Evolutionary conservation across 2,797 vertebrate species (phyloP), one percentile per base, ranked within the genome.

Genomic region (Parauchenoglanis punctatus): DNA sequence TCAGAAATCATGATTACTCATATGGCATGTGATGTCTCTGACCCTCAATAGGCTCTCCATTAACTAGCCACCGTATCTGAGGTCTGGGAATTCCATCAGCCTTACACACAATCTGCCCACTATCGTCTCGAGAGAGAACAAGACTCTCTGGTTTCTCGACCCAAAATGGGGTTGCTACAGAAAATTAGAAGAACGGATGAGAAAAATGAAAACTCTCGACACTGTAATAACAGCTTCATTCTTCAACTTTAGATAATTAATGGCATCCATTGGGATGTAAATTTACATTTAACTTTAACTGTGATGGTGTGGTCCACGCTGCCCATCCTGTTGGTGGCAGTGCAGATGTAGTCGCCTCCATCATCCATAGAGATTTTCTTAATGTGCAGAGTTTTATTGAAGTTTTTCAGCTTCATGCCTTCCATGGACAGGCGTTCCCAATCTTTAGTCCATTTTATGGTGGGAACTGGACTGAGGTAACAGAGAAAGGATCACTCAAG

Each of bases 141-240:
- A 99, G 94, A 89, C 98, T 96, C 54, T 95, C 91, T 0, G 98
- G 98, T 90, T 97, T 97, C 6, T 98, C 97, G 90, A 99, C 89
- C 99, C 99, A 99, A 91, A 98, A 99, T 0, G 99, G 99, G 91
- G 97, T 96, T 87, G 98, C 99, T 99, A 92, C 3, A 84, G 52
- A 85, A 54, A 70, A 18, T 40, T 82, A 59, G 58, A 49, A 82
- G 65, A 44, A 17, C 59, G 12, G 7, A 56, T 58, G 35, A 84
- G n/a, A 28, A 81, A 10, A 81, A 52, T 20, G 0, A 76, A 11
- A 65, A 23, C 49, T 67, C 7, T 20, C 6, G 2, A 25, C 8
- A 56, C 52, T 49, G 4, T n/a, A 8, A 54, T 75, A 77, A 35
- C 78, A 81, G 28, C 25, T 65, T 46, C 7, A 65, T 63, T 63